Base-by-base conservation (phyloP, 2,888 invertebrate genomes). In the Physocephala rufipes region DNA sequence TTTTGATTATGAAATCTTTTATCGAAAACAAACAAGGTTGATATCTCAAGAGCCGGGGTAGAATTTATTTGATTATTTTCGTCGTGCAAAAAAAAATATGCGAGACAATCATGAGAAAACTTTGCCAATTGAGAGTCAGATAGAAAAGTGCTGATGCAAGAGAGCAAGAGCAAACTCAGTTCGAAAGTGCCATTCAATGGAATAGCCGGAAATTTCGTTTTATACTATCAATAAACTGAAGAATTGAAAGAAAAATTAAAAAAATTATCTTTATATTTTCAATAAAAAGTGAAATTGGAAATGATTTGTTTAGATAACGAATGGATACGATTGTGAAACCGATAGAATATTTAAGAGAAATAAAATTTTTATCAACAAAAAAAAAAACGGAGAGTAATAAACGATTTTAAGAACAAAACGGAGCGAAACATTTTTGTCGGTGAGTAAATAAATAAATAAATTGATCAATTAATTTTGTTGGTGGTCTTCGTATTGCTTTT, bases 151-250 rank as follows among this genome's bases (percentile, higher is more conserved):
- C 9, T 36, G 36, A 9, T 7, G 36, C 36, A 9, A 9, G 36
- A 36, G 36, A 36, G 36, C 36, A 9, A 36, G 36, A 36, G 36
- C 9, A 9, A 36, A 36, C 26, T 55, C 16, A 55, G 55, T 55
- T 26, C 24, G 28, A 55, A 55, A 55, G 26, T 55, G 55, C 55
- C 16, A 16, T 55, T 55, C 55, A 55, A 26, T 26, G 28, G 55
- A 26, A 55, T 43, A 62, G 13, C 36, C 45, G 21, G 43, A 62
- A 24, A 45, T 15, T 62, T 62, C 4, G 36, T 36, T 36, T 36
- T 36, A 55, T 24, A n/a, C 24, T 55, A 26, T 55, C 13, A n/a
- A 19, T 24, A 24, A 55, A 24, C 21, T 12, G 21, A 55, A 55
- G 15, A 13, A 55, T 21, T 24, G 15, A 55, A 55, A 55, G 2